Base-by-base conservation (phyloP, 2,797 vertebrate species). In the Aulostomus chinensis region DNA sequence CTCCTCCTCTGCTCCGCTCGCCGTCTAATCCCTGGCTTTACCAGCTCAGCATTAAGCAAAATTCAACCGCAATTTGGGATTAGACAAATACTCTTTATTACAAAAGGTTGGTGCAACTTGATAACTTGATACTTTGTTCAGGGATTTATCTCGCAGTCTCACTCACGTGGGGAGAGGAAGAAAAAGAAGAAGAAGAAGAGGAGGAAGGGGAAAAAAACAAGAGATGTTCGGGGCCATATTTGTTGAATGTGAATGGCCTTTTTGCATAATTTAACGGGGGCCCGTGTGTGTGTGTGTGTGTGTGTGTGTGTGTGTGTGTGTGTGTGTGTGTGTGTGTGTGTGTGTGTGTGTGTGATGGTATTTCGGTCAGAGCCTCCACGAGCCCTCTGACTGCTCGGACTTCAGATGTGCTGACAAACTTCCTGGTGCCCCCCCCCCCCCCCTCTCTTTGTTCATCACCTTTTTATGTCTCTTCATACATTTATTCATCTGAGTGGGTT, bases 61-160 rank as follows among this genome's bases (percentile, higher is more conserved):
- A 92, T 89, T 92, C 92, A 85, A 86, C 90, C 85, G 89, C 93
- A 93, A 92, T 93, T 92, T 93, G 89, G 94, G 92, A 94, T 95
- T 94, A 96, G 91, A 94, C 92, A 92, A 93, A 93, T 92, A 90
- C 88, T 93, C 89, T 93, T n/a, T 90, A 88, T 93, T 91, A 89
- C 87, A 90, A 84, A 81, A 88, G 88, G 75, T 88, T 76, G 77
- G 65, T 86, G 91, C 89, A 89, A 92, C 86, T 89, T 89, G 91
- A 93, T 92, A 86, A 91, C 86, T 92, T 85, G 88, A 91, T 86
- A 89, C 90, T 91, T n/a, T 91, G 80, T 86, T 83, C 61, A 64
- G 67, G 80, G 83, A 68, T 84, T 85, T 84, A 86, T 85, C 85
- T 83, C 68, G 49, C 86, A 87, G 79, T 88, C 83, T 83, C 82